phyloP scores from a whole-genome alignment of 1,140 invertebrate species.

The Colletes gigas region DNA sequence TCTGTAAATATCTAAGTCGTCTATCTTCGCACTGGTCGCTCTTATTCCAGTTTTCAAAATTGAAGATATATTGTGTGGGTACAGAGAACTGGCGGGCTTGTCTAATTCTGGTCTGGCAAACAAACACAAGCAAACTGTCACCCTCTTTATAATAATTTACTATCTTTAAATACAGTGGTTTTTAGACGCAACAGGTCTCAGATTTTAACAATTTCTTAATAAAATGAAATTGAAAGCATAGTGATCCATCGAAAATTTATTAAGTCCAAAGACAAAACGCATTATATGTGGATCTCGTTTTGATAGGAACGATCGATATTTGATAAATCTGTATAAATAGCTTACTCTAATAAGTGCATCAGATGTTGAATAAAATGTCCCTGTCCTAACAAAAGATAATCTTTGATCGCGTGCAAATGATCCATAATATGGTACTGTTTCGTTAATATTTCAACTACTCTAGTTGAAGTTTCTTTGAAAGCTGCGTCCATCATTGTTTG shows the following conservation, averaged over 20 bases:
- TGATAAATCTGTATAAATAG: slow-evolving; percentile 55
- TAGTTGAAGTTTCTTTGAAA: slow-evolving; percentile 92
- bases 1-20: slow-evolving; percentile 94
- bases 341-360: slow-evolving; percentile 94
- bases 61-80: slow-evolving; percentile 93
- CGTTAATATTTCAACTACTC: slow-evolving; percentile 92
- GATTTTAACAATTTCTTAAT: not conserved
- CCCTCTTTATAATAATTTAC: not conserved
- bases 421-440: slow-evolving; percentile 94
- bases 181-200: not conserved
- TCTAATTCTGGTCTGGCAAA: slow-evolving; percentile 90
- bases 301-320: too few species aligned
- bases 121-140: not conserved
- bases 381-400: slow-evolving; percentile 95
- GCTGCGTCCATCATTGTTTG: slow-evolving; percentile 90
- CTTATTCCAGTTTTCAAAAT: slow-evolving; percentile 95
- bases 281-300: too few species aligned
- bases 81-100: slow-evolving; percentile 93
- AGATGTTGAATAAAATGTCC: slow-evolving; percentile 97
- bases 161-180: not conserved
- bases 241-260: too few species aligned
- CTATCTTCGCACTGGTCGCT: slow-evolving; percentile 96
- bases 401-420: slow-evolving; percentile 94
- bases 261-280: too few species aligned
- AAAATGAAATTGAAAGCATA: too few species aligned